Evolutionary conservation across 2,797 vertebrate species (phyloP), one percentile per base, ranked within the genome.

Genomic region (Syngnathus rostellatus): DNA sequence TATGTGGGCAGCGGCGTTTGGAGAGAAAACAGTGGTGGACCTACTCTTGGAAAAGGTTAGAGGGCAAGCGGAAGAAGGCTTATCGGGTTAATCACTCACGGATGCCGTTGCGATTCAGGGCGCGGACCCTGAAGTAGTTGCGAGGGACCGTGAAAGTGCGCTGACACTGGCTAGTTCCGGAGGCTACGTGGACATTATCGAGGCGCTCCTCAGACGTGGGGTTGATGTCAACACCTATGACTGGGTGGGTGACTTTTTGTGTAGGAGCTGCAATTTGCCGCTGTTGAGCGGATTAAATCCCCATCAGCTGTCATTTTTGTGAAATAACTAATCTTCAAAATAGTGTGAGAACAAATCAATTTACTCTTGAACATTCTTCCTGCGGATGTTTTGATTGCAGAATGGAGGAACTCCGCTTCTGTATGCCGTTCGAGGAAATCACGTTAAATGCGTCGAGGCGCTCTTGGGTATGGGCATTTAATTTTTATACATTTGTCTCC

Each of bases 1-100:
- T 69, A 94, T 99, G 92, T 99, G 95, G 97, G 95, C 97, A 0
- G 92, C 95, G 0, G 96, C 95, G 0, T 98, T 97, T 0, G 97
- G 97, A 51, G 96, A 99, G 87, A 98, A 94, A 4, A 91, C 93
- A 58, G 87, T 92, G 0, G 93, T 96, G 31, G 92, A 94, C 65
- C 92, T 93, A 77, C 91, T 98, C 70, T 85, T 99, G 31, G 91
- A 96, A 10, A 92, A 92, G 93, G 95, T 96, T 65, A 81, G 80
- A 71, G 68, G 51, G 48, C 21, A 55, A 9, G 8, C 55, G 8
- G n/a, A 43, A 43, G n/a, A 43, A 25, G 40, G 25, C 19, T 45
- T 45, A 45, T 62, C 21, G 9, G 41, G 41, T 17, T 23, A 31
- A 62, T 46, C 21, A 31, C 39, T 62, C 60, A 25, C 14, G 25